Evolutionary conservation across 1,140 invertebrate genomes (phyloP).

Genomic region (Lordiphosa clarofinis): DNA sequence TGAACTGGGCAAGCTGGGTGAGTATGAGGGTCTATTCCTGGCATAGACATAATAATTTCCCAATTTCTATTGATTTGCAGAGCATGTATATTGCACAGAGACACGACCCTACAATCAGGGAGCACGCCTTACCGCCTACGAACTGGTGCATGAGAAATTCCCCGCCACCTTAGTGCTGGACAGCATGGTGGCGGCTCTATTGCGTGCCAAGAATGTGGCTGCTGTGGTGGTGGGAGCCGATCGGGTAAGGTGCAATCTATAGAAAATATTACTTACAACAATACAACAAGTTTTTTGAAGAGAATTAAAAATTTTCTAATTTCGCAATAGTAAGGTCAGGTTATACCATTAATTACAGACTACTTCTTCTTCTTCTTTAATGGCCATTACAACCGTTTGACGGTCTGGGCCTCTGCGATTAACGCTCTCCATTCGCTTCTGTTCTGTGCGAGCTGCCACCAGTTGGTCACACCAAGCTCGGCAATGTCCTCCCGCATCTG

Average conservation of each 20-base stretch:
- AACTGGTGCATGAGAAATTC: conserved; percentile 95
- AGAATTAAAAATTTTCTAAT: no score
- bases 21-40: conserved; percentile 27
- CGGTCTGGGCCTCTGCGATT: no score
- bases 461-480: no score
- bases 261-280: no score
- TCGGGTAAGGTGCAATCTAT: conserved; percentile 82
- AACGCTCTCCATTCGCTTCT: no score
- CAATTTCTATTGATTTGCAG: conserved; percentile 78
- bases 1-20: conserved; percentile 87
- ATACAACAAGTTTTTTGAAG: no score
- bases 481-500: no score
- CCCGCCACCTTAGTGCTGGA: conserved; percentile 96
- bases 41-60: not conserved
- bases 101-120: conserved; percentile 99
- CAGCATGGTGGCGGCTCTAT: conserved; percentile 94
- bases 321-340: no score
- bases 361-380: no score
- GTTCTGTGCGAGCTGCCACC: no score
- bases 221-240: conserved; percentile 94
- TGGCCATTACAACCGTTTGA: no score
- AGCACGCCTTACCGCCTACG: conserved; percentile 96
- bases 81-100: conserved; percentile 96
- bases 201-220: conserved; percentile 89
- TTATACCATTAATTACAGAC: no score